A percentile compares a stretch with the other conserved stretches of the same genome.
phyloP scores from a whole-genome alignment of 1,140 invertebrate species.

The Archegozetes longisetosus region DNA sequence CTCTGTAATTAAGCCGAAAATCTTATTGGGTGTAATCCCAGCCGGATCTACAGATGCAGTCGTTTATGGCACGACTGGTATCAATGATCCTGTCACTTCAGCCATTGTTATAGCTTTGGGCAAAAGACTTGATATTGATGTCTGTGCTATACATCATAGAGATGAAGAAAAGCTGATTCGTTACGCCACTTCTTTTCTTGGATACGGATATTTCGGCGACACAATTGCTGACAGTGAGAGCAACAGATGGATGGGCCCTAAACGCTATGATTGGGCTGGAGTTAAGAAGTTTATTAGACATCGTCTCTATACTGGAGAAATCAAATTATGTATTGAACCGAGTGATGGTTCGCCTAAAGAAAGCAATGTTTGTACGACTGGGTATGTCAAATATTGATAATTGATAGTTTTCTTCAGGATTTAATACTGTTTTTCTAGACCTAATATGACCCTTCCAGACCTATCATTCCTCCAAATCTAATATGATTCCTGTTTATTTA shows the following conservation, averaged over 20 bases:
- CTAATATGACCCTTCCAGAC: no score
- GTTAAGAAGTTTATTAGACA: constrained; percentile 54
- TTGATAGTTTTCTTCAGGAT: not conserved
- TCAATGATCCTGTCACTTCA: constrained; percentile 58
- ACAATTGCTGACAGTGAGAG: constrained; percentile 63
- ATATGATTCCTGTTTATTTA: constrained; percentile 7
- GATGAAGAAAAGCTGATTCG: constrained; percentile 39
- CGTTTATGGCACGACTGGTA: constrained; percentile 41
- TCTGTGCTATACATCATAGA: constrained; percentile 51
- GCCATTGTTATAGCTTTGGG: constrained; percentile 64
- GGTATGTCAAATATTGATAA: constrained; percentile 23
- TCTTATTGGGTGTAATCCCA: constrained; percentile 51
- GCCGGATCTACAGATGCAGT: constrained; percentile 33
- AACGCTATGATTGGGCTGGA: constrained; percentile 62
- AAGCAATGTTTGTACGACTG: constrained; percentile 25
- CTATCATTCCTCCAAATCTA: no score
- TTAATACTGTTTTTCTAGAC: not conserved
- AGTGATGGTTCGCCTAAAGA: constrained; percentile 26
- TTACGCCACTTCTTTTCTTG: constrained; percentile 60
- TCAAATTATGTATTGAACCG: constrained; percentile 35
- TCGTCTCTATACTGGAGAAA: constrained; percentile 52
- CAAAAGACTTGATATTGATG: constrained; percentile 36
- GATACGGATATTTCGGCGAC: constrained; percentile 77
- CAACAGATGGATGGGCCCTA: constrained; percentile 74
- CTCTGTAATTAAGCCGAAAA: constrained; percentile 28